Evolutionary conservation across 2,113 vertebrate genomes (phyloP), one percentile per base, ranked within the genome.

Genomic region (Anolis carolinensis): DNA sequence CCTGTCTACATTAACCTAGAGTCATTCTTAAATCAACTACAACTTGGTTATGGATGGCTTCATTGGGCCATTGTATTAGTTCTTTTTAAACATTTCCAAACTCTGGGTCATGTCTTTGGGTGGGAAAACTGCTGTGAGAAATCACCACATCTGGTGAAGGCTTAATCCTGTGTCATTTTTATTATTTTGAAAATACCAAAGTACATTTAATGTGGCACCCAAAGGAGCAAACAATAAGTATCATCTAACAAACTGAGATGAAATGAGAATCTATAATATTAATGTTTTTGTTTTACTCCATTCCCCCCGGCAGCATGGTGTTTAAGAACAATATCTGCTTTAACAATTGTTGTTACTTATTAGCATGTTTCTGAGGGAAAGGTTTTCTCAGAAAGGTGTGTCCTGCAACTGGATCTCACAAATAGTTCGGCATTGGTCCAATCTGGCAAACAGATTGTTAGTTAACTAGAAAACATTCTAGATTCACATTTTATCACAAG

Each of bases 391-490:
- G 62, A 88, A 86, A 84, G 5, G 1, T 63, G n/a, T 25, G 6
- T 9, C 85, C 81, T 44, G 18, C 11, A 71, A 85, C 81, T 84
- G 39, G 55, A 86, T 9, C 20, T 21, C 85, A 88, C 78, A 13
- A 32, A 86, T 7, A 70, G 59, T 70, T 32, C 79, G 3, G 16
- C 48, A 10, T 70, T 52, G 30, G 7, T n/a, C 52, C 78, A 81
- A 80, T 87, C 75, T 63, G 65, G 81, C 86, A 65, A 63, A 34
- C 20, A 79, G 67, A 23, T 62, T 62, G 30, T 71, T 70, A 78
- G 50, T 5, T 83, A 36, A 30, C 32, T 13, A 55, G 5, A 88
- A 11, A 82, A 74, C 21, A 4, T 3, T 89, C 1, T 9, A 81
- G 34, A 87, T 80, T 77, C 87, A 65, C 44, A 73, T 79, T 23